Evolutionary conservation across 1,140 invertebrate genomes (phyloP), one percentile per base, ranked within the genome.

Genomic region (Protaetia brevitarsis): DNA sequence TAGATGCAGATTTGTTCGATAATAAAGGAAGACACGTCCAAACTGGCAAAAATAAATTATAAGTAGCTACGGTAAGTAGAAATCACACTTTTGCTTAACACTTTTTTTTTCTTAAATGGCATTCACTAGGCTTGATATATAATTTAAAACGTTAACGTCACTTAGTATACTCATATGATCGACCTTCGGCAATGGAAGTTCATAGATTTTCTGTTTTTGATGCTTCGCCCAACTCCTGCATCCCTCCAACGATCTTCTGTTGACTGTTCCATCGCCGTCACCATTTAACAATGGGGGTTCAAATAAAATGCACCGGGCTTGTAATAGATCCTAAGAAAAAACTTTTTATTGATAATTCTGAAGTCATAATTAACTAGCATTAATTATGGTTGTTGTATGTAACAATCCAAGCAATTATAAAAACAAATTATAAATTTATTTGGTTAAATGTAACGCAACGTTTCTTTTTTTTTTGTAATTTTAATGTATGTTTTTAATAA

Each of bases 181-280:
- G 0, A 88, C 84, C 51, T 82, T 83, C 7, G 83, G 73, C 66
- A 93, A 86, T 6, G 81, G 68, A 72, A 88, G 70, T 61, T 85
- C 78, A 72, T 87, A 87, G 36, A 95, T 83, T 70, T 82, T 81
- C 65, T 86, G 83, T 65, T 85, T 86, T 73, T 90, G 89, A 1
- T 77, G 57, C 19, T 30, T 69, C 45, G 71, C 69, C 94, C 95
- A 97, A 63, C 85, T 81, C 21, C 84, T 76, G 79, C 95, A 98
- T 3, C 87, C 93, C 68, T 86, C 78, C 5, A 97, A 82, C 70
- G 94, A 96, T 64, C 92, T 83, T 51, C 86, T 75, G 82, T 98
- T 98, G 0, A 98, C 96, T 0, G 96, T 98, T 11, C 97, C 97
- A 82, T 99, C 97, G 1, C 97, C 97, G 77, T 96, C 87, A 1